Evolutionary conservation across 2,113 vertebrate genomes (phyloP).

Genomic region (Chamaea fasciata): DNA sequence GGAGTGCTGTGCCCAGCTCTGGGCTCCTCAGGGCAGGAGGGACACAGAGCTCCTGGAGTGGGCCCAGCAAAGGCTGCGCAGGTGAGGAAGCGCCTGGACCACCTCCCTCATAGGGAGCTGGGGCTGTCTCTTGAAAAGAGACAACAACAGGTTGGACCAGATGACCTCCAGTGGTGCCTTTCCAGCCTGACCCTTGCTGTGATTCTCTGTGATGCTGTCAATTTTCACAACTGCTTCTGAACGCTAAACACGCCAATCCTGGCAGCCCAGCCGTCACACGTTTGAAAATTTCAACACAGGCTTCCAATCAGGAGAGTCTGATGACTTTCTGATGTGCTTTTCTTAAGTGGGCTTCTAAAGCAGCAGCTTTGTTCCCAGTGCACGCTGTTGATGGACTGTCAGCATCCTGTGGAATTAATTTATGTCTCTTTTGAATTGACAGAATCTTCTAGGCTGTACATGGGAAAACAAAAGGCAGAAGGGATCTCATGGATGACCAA

Average conservation of each 20-base stretch:
- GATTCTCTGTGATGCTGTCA: not conserved
- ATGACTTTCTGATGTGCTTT: not conserved
- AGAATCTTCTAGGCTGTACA: not conserved
- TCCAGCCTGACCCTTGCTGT: not conserved
- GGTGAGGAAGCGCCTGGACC: not conserved
- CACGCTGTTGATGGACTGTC: not conserved
- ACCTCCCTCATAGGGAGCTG: not conserved
- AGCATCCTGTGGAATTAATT: not conserved
- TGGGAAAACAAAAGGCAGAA: not conserved
- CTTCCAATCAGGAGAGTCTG: not conserved
- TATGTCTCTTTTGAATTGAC: not conserved
- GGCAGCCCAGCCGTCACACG: not conserved
- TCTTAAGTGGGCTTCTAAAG: not conserved
- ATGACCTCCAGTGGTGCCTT: not conserved
- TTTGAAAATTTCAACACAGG: not conserved
- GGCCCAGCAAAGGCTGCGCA: not conserved
- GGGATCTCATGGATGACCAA: not conserved
- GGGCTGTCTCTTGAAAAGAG: not conserved
- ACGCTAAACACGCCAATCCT: not conserved
- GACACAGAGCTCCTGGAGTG: not conserved
- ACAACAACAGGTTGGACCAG: not conserved
- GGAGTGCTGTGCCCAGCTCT: not conserved
- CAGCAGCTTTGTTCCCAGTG: not conserved
- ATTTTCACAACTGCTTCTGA: not conserved
- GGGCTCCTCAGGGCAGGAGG: not conserved